These are phyloP conservation scores for Drosophila histrio DNA, from an alignment of 2,888 invertebrate species.

Conservation along the genomic window DNA sequence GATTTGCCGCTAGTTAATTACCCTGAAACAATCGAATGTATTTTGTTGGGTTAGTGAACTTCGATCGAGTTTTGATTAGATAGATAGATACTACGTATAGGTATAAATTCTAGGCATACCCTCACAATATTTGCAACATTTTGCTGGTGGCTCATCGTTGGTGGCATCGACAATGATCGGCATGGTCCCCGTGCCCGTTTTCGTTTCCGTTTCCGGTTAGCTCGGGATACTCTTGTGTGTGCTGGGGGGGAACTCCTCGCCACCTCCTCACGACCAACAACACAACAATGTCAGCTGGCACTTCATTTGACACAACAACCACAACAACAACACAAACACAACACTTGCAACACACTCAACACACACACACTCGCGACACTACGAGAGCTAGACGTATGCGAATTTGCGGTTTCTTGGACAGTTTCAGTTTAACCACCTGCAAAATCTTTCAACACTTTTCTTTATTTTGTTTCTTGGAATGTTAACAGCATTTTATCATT, in stretches of 20 bases:
- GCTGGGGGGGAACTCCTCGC: constrained; percentile 24
- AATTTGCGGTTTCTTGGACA: no score
- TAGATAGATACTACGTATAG: constrained; percentile 2
- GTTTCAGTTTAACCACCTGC: constrained; percentile 18
- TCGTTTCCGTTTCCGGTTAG: constrained; percentile 15
- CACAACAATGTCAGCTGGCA: constrained; percentile 53
- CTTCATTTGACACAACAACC: constrained; percentile 40
- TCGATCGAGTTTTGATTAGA: neutral
- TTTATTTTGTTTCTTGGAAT: constrained; percentile 43
- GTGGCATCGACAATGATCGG: constrained; percentile 87
- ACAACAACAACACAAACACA: constrained; percentile 8
- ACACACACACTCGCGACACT: constrained; percentile 36
- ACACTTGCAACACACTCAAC: neutral
- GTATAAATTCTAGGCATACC: constrained; percentile 86
- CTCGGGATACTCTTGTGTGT: neutral
- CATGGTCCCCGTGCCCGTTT: constrained; percentile 84
- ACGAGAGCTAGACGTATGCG: no score
- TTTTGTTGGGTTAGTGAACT: constrained; percentile 69
- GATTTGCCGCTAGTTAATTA: constrained; percentile 68
- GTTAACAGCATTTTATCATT: constrained; percentile 62
- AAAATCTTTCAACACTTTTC: constrained; percentile 40
- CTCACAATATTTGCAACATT: constrained; percentile 97
- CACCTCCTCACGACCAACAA: constrained; percentile 24
- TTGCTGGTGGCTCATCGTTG: constrained; percentile 91
- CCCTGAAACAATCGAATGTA: constrained; percentile 16